A percentile compares a stretch with the other conserved stretches of the same genome.
phyloP scores from a whole-genome alignment of 2,888 invertebrate genomes.

The Hermaeophaga mercurialis region DNA sequence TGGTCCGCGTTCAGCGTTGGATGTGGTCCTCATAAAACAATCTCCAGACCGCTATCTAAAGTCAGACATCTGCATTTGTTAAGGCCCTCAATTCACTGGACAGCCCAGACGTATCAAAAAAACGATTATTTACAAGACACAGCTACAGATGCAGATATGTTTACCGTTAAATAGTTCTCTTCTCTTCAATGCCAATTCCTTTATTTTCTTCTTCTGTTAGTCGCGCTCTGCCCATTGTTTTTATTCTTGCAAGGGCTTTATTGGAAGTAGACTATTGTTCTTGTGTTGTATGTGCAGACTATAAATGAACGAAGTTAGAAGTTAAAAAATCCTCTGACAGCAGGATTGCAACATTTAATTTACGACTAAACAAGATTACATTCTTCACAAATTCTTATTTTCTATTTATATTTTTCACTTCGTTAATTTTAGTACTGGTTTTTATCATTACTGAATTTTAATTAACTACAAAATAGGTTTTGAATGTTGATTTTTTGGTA shows the following conservation, averaged over 20 bases:
- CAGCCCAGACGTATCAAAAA: conserved; percentile 40
- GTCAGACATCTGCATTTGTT: conserved; percentile 46
- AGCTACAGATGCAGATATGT: conserved; percentile 36
- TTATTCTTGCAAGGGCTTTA: conserved; percentile 22
- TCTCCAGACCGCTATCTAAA: conserved; percentile 48
- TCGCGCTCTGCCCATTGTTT: conserved; percentile 21
- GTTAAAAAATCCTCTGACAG: conserved; percentile 2
- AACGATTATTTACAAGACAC: conserved; percentile 45
- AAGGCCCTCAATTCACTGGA: conserved; percentile 33
- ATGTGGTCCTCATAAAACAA: conserved; percentile 52
- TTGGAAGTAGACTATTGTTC: conserved; percentile 27
- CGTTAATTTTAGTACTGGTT: no score
- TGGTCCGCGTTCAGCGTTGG: conserved; percentile 45
- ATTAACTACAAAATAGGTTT: no score
- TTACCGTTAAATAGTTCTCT: conserved; percentile 37
- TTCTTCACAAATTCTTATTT: neutral
- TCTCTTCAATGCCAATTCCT: conserved; percentile 19
- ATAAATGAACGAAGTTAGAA: conserved; percentile 20
- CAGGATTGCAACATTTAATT: conserved; percentile 11
- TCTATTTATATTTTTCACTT: no score
- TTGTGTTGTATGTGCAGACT: conserved; percentile 14
- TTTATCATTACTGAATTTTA: no score
- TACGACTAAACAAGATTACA: conserved; percentile 8
- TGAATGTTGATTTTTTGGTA: no score
- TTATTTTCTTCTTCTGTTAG: conserved; percentile 12